Conservation (phyloP, 2,888 invertebrate genomes). For the Antheraea assamensis region DNA sequence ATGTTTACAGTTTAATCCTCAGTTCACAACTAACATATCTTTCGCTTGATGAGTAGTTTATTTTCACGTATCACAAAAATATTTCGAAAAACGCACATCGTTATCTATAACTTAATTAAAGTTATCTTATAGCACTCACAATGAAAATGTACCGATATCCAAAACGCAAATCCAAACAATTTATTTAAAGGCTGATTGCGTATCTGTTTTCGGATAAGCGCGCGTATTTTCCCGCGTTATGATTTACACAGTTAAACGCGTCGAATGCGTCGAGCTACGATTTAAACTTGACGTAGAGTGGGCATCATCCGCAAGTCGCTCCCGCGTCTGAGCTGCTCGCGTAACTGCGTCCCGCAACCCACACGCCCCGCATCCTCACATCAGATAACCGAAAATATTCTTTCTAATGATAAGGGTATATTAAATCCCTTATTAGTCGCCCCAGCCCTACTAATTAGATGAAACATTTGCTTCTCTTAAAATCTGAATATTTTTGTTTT, state of each 20-base stretch:
- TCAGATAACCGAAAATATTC: slow-evolving; percentile 47
- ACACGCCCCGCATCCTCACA: slow-evolving; percentile 54
- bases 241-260: slow-evolving; percentile 29
- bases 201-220: slow-evolving; percentile 19
- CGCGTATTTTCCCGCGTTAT: slow-evolving; percentile 40
- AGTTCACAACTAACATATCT: slow-evolving; percentile 23
- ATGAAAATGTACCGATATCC: slow-evolving; percentile 13
- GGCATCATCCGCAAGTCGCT: slow-evolving; percentile 53
- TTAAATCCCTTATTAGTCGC: slow-evolving; percentile 38
- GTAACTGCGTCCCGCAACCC: slow-evolving; percentile 44
- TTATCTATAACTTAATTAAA: slow-evolving; percentile 15
- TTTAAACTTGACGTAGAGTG: slow-evolving; percentile 61
- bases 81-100: slow-evolving; percentile 12
- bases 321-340: slow-evolving; percentile 58
- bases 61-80: slow-evolving; percentile 17
- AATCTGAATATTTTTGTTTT: neutral
- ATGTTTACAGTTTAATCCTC: slow-evolving; percentile 36
- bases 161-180: slow-evolving; percentile 14
- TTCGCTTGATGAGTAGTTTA: slow-evolving; percentile 17
- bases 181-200: neutral
- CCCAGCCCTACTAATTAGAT: slow-evolving; percentile 26
- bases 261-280: slow-evolving; percentile 65
- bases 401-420: slow-evolving; percentile 40
- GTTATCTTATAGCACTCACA: slow-evolving; percentile 21
- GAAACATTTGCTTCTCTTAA: neutral